phyloP scores from a whole-genome alignment of 2,888 invertebrate genomes.

The Embidobia sp. region DNA sequence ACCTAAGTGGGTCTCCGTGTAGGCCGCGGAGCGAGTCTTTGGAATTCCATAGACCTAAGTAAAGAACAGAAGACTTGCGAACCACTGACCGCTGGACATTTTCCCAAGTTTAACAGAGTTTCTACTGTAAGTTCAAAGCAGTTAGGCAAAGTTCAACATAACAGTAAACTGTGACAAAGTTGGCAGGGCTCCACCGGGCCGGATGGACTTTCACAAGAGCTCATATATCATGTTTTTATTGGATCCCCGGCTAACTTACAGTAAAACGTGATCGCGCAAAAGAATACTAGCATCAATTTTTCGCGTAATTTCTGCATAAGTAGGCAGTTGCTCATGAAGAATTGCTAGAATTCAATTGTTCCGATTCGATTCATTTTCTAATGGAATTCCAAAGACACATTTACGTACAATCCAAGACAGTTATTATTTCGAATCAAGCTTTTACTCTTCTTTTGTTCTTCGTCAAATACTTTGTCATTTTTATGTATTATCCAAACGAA shows the following conservation, averaged over 20 bases:
- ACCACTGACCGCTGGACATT: conserved; percentile 21
- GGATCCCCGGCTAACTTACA: conserved; percentile 23
- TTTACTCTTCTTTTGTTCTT: too few relatives aligned
- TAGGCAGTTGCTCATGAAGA: neutral
- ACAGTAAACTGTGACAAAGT: conserved; percentile 58
- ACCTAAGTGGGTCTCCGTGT: conserved; percentile 1
- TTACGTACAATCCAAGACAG: too few relatives aligned
- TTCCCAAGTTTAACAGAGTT: conserved; percentile 55
- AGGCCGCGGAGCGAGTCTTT: conserved; percentile 2
- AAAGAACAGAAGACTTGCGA: conserved; percentile 15
- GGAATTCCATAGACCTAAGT: conserved; percentile 15
- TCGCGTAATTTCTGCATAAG: conserved; percentile 4
- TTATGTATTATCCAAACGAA: too few relatives aligned
- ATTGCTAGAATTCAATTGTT: neutral
- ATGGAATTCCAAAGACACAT: too few relatives aligned
- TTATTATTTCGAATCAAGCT: too few relatives aligned
- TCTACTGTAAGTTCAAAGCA: conserved; percentile 48
- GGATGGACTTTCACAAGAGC: conserved; percentile 51
- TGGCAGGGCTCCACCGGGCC: conserved; percentile 51
- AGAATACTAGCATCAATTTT: conserved; percentile 17
- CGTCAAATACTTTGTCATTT: too few relatives aligned
- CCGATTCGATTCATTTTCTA: too few relatives aligned
- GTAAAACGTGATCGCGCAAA: conserved; percentile 30
- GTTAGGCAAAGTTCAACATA: conserved; percentile 54
- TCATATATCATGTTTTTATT: conserved; percentile 58